Percentiles rank a stretch among this genome's conserved stretches.
These are phyloP conservation scores for Podarcis muralis DNA, from an alignment of 2,113 vertebrate species.

Conservation along the genomic window DNA sequence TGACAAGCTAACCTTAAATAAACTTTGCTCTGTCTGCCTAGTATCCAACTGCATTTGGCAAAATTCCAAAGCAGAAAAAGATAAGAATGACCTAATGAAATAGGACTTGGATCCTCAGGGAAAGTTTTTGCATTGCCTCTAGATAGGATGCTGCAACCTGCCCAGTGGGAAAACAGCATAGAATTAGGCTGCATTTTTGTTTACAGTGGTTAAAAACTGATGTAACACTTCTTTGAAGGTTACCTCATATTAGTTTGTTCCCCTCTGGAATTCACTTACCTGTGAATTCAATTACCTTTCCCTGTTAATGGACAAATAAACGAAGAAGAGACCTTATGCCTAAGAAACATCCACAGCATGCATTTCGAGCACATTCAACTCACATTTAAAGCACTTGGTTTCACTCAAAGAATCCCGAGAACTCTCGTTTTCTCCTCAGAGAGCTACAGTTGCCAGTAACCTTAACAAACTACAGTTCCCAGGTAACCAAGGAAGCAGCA, in stretches of 20 bases:
- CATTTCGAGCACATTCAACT: too few relatives aligned
- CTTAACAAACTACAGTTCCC: too few relatives aligned
- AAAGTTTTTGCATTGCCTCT: not conserved
- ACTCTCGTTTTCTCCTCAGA: too few relatives aligned
- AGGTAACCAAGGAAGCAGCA: not conserved
- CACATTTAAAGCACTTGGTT: too few relatives aligned
- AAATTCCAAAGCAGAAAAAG: not conserved
- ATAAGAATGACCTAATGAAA: not conserved
- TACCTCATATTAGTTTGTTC: not conserved
- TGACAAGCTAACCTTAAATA: not conserved
- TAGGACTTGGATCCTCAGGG: not conserved
- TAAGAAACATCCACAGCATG: not conserved
- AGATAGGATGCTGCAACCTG: not conserved
- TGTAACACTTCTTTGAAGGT: not conserved
- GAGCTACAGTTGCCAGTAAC: too few relatives aligned
- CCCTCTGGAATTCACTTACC: not conserved
- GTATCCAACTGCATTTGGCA: not conserved
- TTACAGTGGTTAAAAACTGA: not conserved
- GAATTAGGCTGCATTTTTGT: not conserved
- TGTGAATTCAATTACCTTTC: not conserved
- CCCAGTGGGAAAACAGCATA: not conserved
- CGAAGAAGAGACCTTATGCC: not conserved
- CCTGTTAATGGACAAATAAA: not conserved
- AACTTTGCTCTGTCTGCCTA: not conserved
- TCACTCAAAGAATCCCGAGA: too few relatives aligned